phyloP scores from a whole-genome alignment of 1,140 invertebrate genomes.

The Laupala kohalensis region DNA sequence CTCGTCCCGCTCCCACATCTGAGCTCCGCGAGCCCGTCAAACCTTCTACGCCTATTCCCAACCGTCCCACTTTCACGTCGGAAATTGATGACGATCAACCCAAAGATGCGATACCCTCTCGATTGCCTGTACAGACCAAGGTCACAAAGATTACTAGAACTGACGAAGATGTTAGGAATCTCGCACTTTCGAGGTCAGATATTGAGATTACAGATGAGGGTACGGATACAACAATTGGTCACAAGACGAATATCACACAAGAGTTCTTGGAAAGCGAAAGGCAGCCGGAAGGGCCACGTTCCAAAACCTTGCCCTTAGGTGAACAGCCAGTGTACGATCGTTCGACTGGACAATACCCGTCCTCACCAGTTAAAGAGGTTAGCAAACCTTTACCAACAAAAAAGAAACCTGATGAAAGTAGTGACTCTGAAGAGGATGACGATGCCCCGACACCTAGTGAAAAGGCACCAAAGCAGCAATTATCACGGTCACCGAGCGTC shows the following conservation, averaged over 20 bases:
- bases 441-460: neutral
- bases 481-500: conserved; percentile 14
- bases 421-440: neutral
- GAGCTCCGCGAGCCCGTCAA: conserved; percentile 3
- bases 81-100: neutral
- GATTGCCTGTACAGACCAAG: neutral
- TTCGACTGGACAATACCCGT: neutral
- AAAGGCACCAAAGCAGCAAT: neutral
- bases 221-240: neutral
- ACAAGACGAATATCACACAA: neutral
- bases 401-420: neutral
- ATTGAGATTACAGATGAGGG: neutral
- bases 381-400: neutral
- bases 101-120: neutral
- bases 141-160: neutral
- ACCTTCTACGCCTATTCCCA: conserved; percentile 5
- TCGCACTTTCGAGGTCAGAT: neutral
- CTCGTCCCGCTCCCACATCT: neutral
- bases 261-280: neutral
- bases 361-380: neutral
- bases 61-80: neutral
- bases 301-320: neutral
- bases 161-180: neutral
- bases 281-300: too few relatives aligned
- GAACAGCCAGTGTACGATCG: neutral